A percentile compares a stretch with the other conserved stretches of the same genome.
Conservation (phyloP, 2,113 vertebrate species). For the Tupaia chinensis region DNA sequence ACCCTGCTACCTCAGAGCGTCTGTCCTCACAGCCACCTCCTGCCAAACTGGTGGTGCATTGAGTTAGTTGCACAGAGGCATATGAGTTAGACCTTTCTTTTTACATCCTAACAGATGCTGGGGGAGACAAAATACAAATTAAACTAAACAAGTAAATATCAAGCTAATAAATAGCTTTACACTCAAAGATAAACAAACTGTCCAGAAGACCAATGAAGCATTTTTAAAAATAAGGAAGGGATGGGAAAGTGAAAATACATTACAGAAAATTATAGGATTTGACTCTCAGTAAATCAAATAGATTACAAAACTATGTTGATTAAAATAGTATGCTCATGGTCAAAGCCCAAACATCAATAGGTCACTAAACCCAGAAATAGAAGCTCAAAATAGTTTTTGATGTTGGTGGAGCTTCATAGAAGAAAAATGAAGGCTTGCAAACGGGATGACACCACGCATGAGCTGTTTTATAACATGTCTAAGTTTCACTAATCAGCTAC, state of each 20-base stretch:
- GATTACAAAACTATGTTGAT: neutral
- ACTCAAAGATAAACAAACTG: neutral
- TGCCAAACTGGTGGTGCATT: neutral
- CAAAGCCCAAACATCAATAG: neutral
- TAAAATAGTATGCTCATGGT: neutral
- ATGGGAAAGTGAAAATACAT: neutral
- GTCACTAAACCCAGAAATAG: neutral
- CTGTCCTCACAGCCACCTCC: neutral
- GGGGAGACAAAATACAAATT: neutral
- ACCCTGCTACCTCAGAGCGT: neutral
- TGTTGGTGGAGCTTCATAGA: neutral
- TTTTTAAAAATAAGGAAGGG: neutral
- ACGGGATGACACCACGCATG: neutral
- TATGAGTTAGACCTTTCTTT: neutral
- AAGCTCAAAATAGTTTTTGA: neutral
- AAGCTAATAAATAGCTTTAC: neutral
- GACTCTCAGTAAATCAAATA: neutral
- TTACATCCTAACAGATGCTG: neutral
- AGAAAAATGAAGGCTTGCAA: neutral
- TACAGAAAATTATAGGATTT: neutral
- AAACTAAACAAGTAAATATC: neutral
- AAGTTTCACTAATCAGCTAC: neutral
- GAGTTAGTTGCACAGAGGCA: neutral
- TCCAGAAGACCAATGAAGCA: neutral
- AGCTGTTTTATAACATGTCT: neutral